A percentile compares a stretch with the other conserved stretches of the same genome.
These are phyloP conservation scores for Microctenopoma lineatum DNA, from an alignment of 2,797 vertebrate genomes.

Conservation along the genomic window DNA sequence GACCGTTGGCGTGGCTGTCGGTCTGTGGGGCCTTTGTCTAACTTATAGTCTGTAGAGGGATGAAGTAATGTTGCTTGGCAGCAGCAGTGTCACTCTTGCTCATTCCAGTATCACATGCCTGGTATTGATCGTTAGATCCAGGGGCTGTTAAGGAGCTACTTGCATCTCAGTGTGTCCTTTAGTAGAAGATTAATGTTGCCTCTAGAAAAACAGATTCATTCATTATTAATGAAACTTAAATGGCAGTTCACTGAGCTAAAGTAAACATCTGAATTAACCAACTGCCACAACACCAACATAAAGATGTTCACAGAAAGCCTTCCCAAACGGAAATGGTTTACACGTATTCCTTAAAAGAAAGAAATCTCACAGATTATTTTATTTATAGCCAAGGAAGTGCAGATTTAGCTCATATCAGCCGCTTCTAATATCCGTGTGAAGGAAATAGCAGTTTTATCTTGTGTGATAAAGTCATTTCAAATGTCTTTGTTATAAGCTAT, in stretches of 20 bases:
- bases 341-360: neutral
- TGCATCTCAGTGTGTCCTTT: conserved; percentile 71
- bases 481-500: neutral
- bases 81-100: conserved; percentile 49
- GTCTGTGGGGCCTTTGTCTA: conserved; percentile 48
- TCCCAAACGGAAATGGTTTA: neutral
- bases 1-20: conserved; percentile 32
- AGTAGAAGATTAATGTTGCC: conserved; percentile 63
- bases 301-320: neutral
- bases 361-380: neutral
- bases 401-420: neutral
- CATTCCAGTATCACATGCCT: conserved; percentile 39
- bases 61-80: conserved; percentile 50
- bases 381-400: neutral
- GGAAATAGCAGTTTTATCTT: neutral
- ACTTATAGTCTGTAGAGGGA: conserved; percentile 56
- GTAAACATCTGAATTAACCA: conserved; percentile 23
- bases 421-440: neutral
- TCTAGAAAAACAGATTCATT: conserved; percentile 48
- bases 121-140: conserved; percentile 72
- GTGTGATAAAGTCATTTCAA: neutral
- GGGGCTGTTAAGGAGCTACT: conserved; percentile 57
- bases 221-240: conserved; percentile 62
- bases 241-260: conserved; percentile 30
- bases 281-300: neutral